phyloP scores from a whole-genome alignment of 2,113 vertebrate genomes.

The Ammospiza caudacuta region DNA sequence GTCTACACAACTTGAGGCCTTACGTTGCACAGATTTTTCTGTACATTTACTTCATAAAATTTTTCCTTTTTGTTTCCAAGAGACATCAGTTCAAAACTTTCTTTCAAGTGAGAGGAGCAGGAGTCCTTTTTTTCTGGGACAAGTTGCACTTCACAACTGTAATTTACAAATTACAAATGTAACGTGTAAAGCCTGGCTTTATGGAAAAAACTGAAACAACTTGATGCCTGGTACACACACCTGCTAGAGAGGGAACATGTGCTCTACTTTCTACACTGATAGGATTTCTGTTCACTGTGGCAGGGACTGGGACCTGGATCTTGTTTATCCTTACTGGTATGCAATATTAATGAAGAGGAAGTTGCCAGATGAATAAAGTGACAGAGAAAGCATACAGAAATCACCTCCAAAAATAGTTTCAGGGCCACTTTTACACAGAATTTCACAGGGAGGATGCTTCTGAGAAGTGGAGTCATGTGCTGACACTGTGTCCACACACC shows the following conservation, averaged over 20 bases:
- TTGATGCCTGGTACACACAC: not conserved
- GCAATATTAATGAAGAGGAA: not conserved
- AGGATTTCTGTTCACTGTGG: not conserved
- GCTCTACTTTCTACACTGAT: not conserved
- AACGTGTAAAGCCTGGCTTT: not conserved
- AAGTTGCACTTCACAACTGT: not conserved
- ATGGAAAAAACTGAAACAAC: not conserved
- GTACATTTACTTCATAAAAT: not conserved
- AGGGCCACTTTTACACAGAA: not conserved
- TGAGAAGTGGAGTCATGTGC: not conserved
- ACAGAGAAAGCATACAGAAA: not conserved
- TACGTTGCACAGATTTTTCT: not conserved
- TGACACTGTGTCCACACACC: not conserved
- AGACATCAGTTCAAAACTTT: not conserved
- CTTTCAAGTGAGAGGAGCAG: not conserved
- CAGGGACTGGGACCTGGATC: not conserved
- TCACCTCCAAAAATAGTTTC: not conserved
- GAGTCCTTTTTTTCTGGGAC: not conserved
- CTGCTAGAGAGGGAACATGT: not conserved
- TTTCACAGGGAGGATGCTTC: not conserved
- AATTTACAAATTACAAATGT: not conserved
- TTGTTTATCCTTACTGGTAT: not conserved
- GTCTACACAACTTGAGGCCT: not conserved
- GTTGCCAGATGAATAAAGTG: not conserved
- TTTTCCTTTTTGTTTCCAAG: not conserved